phyloP scores from a whole-genome alignment of 2,888 invertebrate genomes.

The Mythimna albipuncta region DNA sequence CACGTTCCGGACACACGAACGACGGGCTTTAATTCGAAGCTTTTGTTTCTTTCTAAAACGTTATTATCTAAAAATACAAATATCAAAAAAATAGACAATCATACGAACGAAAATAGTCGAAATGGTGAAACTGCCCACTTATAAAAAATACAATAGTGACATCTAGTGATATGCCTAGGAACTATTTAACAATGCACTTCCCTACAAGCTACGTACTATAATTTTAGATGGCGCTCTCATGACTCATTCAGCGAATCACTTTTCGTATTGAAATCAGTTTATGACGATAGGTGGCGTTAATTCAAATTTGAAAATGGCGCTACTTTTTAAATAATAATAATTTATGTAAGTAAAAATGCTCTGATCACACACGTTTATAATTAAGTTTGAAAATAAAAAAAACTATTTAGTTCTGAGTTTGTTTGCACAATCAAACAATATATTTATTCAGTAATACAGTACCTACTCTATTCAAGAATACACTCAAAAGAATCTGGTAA shows the following conservation, averaged over 20 bases:
- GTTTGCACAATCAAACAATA: not conserved
- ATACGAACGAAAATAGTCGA: no score
- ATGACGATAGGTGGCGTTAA: slow-evolving; percentile 28
- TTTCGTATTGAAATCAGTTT: not conserved
- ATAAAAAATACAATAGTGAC: not conserved
- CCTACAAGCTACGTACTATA: not conserved
- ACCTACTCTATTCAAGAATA: not conserved
- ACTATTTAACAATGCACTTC: slow-evolving; percentile 1
- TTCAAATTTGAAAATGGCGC: not conserved
- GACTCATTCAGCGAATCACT: not conserved
- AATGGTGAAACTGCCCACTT: no score
- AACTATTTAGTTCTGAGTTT: not conserved
- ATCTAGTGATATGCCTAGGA: slow-evolving; percentile 9
- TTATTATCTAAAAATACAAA: no score
- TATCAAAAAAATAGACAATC: no score
- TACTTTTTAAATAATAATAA: not conserved
- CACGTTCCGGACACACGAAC: no score
- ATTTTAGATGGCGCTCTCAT: slow-evolving; percentile 12
- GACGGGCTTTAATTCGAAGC: no score
- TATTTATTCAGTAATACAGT: no score
- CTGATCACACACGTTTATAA: not conserved
- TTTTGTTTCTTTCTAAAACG: no score
- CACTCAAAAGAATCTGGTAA: not conserved
- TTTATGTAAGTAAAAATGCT: not conserved
- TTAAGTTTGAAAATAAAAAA: not conserved